These are phyloP conservation scores for Antrozous pallidus DNA, from an alignment of 2,797 vertebrate genomes.

Conservation along the genomic window DNA sequence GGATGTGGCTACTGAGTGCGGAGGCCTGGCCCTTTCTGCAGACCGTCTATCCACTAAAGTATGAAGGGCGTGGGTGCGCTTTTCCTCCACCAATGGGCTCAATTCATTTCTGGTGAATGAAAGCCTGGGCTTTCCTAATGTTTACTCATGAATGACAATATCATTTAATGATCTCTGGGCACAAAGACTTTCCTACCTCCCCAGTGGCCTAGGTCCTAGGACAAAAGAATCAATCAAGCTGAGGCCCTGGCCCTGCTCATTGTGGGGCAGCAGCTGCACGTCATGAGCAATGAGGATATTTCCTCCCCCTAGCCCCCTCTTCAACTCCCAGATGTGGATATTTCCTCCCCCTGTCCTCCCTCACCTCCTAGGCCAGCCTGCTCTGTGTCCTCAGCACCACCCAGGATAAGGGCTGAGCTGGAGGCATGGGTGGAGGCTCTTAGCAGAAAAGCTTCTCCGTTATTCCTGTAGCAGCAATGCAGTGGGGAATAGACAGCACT, in stretches of 20 bases:
- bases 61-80: background rate
- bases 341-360: too few relatives aligned
- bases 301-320: background rate
- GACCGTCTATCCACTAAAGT: background rate
- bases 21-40: background rate
- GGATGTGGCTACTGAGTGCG: background rate
- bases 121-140: background rate
- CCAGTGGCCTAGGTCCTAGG: background rate
- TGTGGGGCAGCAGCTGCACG: conserved; percentile 8
- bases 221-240: conserved; percentile 36
- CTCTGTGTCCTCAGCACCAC: background rate
- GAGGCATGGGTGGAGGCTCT: background rate
- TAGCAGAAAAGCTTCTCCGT: background rate
- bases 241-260: background rate
- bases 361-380: background rate
- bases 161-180: conserved; percentile 38
- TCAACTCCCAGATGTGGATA: background rate
- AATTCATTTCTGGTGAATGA: conserved; percentile 38
- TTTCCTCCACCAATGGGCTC: background rate
- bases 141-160: conserved; percentile 53
- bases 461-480: background rate
- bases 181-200: conserved; percentile 39
- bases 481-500: background rate
- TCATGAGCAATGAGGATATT: background rate
- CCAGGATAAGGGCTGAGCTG: background rate